Conservation (phyloP, 2,888 invertebrate species). For the Luffia ferchaultella region DNA sequence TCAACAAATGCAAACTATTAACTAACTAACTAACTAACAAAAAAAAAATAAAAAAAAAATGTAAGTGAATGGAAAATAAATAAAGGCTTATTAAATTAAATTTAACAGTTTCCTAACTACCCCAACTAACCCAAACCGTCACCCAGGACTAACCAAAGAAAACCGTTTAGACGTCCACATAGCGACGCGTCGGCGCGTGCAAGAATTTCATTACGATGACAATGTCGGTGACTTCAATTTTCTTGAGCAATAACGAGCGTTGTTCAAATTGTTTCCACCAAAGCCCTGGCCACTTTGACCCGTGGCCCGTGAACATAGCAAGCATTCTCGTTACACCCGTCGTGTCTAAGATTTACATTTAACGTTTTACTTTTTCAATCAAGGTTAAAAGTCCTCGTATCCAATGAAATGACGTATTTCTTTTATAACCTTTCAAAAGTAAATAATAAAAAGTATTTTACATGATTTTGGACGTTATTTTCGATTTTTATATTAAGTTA, state of each 20-base stretch:
- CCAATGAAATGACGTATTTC: too few species aligned
- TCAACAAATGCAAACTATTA: too few species aligned
- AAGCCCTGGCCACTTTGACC: slow-evolving; percentile 52
- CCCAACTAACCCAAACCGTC: too few species aligned
- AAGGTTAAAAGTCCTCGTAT: not conserved
- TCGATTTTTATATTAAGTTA: too few species aligned
- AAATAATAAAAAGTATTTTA: too few species aligned
- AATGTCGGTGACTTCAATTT: slow-evolving; percentile 51
- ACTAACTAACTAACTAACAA: too few species aligned
- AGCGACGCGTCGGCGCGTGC: slow-evolving; percentile 22
- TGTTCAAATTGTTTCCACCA: slow-evolving; percentile 46
- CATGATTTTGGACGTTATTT: too few species aligned
- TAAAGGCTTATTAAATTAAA: too few species aligned
- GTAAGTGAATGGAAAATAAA: too few species aligned
- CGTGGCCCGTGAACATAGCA: slow-evolving; percentile 46
- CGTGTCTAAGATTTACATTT: not conserved
- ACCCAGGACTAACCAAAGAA: not conserved
- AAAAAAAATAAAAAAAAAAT: too few species aligned
- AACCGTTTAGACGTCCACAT: not conserved
- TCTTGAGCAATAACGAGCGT: slow-evolving; percentile 47
- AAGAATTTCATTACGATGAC: slow-evolving; percentile 59
- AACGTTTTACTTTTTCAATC: not conserved
- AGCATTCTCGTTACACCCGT: slow-evolving; percentile 43
- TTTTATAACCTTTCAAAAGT: too few species aligned
- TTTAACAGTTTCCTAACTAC: too few species aligned